These are phyloP conservation scores for Galaxias olidus DNA, from an alignment of 2,797 vertebrate species.

Conservation along the genomic window DNA sequence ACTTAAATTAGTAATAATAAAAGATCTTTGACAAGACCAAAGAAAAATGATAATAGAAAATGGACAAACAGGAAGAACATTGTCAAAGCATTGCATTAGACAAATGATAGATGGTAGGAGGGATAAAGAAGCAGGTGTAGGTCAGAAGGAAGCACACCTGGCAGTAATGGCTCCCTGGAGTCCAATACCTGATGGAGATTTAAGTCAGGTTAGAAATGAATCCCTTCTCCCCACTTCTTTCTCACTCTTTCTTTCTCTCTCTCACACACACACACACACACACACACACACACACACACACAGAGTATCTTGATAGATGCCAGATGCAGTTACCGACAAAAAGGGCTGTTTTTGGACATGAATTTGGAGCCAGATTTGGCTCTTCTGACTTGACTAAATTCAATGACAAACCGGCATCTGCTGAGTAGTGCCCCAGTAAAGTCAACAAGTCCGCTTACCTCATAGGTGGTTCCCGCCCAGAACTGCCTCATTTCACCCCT, in stretches of 20 bases:
- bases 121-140: conserved; percentile 26
- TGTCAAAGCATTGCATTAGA: conserved; percentile 20
- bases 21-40: too few relatives aligned
- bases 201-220: conserved; percentile 63
- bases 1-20: too few relatives aligned
- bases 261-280: not conserved
- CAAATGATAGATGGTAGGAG: conserved; percentile 9
- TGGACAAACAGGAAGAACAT: conserved; percentile 12
- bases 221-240: not conserved
- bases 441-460: conserved; percentile 74
- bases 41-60: not conserved
- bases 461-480: conserved; percentile 87
- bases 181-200: conserved; percentile 85
- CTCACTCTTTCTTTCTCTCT: not conserved
- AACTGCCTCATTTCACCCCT: conserved; percentile 89
- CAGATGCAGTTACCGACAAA: too few relatives aligned
- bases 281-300: not conserved
- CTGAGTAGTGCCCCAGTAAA: not conserved
- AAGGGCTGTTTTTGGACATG: too few relatives aligned
- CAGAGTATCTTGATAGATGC: not conserved
- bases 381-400: too few relatives aligned
- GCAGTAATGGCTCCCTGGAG: conserved; percentile 83
- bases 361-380: too few relatives aligned
- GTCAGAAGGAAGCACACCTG: conserved; percentile 75
- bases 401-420: too few relatives aligned